Evolutionary conservation across 2,797 vertebrate species (phyloP).

Genomic region (Phoxinus dragarum): DNA sequence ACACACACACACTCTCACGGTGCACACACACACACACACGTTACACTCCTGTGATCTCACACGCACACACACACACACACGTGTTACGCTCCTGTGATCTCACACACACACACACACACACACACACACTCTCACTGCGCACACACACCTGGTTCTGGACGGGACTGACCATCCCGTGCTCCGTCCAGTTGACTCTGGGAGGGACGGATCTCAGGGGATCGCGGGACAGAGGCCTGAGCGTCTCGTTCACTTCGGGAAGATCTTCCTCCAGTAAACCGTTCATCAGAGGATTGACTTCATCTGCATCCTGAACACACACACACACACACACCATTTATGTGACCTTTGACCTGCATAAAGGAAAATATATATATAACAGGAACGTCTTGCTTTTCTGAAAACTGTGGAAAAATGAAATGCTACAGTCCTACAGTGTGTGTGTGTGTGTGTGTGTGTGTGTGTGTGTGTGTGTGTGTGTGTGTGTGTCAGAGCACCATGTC

Average conservation of each 20-base stretch:
- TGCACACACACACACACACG: no score
- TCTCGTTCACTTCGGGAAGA: conserved; percentile 47
- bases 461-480: neutral
- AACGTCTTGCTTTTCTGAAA: no score
- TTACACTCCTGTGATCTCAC: no score
- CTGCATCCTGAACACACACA: conserved; percentile 72
- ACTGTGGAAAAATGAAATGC: no score
- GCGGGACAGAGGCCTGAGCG: neutral
- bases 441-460: no score
- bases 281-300: conserved; percentile 76
- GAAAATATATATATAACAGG: no score
- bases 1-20: no score
- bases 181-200: conserved; percentile 81
- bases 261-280: conserved; percentile 70
- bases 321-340: neutral
- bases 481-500: conserved; percentile 74
- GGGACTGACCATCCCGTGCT: conserved; percentile 79
- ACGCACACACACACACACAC: no score
- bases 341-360: neutral
- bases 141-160: conserved; percentile 83
- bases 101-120: neutral
- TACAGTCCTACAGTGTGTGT: no score
- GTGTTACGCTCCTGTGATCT: no score
- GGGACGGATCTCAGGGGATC: conserved; percentile 56
- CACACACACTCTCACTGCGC: neutral